These are phyloP conservation scores for Coenonympha glycerion DNA, from an alignment of 2,888 invertebrate species.

Conservation along the genomic window DNA sequence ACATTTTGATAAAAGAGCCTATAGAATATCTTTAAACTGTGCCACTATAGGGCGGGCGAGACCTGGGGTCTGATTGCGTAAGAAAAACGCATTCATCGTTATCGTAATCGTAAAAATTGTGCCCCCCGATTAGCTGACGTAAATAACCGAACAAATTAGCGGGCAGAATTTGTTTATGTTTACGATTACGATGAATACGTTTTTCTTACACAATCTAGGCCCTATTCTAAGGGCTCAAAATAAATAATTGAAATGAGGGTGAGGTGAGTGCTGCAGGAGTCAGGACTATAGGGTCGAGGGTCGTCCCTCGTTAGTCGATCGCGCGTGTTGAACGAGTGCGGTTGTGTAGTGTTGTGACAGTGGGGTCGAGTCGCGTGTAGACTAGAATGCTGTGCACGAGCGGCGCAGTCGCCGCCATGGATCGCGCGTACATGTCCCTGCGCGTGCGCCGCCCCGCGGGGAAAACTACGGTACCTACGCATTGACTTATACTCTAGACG, in stretches of 20 bases:
- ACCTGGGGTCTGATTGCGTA: too few relatives aligned
- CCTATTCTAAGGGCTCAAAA: too few relatives aligned
- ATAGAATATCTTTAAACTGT: too few relatives aligned
- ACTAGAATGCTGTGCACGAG: slow-evolving; percentile 63
- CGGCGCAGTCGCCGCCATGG: slow-evolving; percentile 68
- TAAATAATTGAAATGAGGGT: background rate
- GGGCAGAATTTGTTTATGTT: too few relatives aligned
- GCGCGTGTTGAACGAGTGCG: slow-evolving; percentile 16
- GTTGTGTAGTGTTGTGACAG: slow-evolving; percentile 26
- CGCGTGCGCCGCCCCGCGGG: slow-evolving; percentile 66
- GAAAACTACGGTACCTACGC: slow-evolving; percentile 53
- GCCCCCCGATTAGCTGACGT: too few relatives aligned
- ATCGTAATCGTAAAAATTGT: too few relatives aligned
- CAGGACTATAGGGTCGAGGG: background rate
- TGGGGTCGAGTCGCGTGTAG: slow-evolving; percentile 39
- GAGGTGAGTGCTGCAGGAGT: background rate
- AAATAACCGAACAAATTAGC: too few relatives aligned
- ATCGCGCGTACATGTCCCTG: slow-evolving; percentile 72
- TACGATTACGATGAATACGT: too few relatives aligned
- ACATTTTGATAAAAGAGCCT: too few relatives aligned
- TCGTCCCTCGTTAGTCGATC: slow-evolving; percentile 1
- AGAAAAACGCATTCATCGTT: too few relatives aligned
- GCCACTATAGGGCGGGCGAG: too few relatives aligned
- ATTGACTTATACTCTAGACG: background rate
- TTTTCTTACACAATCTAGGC: too few relatives aligned